A percentile compares a stretch with the other conserved stretches of the same genome.
These are phyloP conservation scores for Taurulus bubalis DNA, from an alignment of 2,113 vertebrate species.

Conservation along the genomic window DNA sequence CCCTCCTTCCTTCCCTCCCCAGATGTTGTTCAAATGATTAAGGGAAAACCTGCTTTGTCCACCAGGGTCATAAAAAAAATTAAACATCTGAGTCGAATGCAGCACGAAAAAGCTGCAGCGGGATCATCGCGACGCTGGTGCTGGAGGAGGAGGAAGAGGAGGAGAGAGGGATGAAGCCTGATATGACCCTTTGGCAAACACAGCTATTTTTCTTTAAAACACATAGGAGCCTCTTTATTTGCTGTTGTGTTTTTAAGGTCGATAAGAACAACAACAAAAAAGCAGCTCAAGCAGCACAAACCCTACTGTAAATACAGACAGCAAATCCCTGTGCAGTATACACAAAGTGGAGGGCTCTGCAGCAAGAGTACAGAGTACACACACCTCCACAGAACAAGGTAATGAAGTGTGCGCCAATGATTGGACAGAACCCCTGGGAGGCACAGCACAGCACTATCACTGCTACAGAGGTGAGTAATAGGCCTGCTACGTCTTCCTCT, in stretches of 20 bases:
- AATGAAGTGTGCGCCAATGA: slow-evolving; percentile 70
- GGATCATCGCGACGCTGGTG: slow-evolving; percentile 6
- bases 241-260: background rate
- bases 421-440: slow-evolving; percentile 67
- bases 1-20: slow-evolving; percentile 28
- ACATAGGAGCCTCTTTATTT: slow-evolving; percentile 29
- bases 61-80: slow-evolving; percentile 50
- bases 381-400: slow-evolving; percentile 58
- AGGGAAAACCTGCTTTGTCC: slow-evolving; percentile 54
- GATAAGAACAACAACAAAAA: slow-evolving; percentile 4
- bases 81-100: slow-evolving; percentile 56
- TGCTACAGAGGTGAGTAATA: slow-evolving; percentile 64
- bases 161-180: slow-evolving; percentile 27
- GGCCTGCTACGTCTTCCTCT: slow-evolving; percentile 59
- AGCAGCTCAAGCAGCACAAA: slow-evolving; percentile 16
- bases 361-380: slow-evolving; percentile 36
- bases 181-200: slow-evolving; percentile 6
- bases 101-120: slow-evolving; percentile 39
- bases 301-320: slow-evolving; percentile 18
- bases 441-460: slow-evolving; percentile 57
- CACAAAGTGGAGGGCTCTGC: slow-evolving; percentile 44
- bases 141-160: background rate
- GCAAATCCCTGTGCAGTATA: slow-evolving; percentile 30
- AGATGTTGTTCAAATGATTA: slow-evolving; percentile 77
- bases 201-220: slow-evolving; percentile 27